Percentiles rank a stretch among this genome's conserved stretches.
Conservation (phyloP, 2,113 vertebrate genomes). For the Nyctereutes procyonoides region DNA sequence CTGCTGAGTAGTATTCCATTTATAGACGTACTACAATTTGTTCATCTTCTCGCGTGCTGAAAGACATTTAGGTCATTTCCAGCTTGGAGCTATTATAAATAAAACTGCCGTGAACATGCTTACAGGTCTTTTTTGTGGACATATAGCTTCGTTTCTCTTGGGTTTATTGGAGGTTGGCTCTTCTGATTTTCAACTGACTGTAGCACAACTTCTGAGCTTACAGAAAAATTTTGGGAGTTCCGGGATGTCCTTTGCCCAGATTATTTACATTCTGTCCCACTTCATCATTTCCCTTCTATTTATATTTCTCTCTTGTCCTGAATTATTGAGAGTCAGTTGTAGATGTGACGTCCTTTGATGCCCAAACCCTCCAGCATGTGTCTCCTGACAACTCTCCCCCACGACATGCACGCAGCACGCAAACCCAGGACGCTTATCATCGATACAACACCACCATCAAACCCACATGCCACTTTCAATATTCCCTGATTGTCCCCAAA, state of each 20-base stretch:
- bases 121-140: neutral
- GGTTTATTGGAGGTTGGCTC: neutral
- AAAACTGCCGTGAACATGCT: neutral
- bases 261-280: neutral
- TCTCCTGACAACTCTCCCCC: neutral
- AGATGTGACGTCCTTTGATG: neutral
- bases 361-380: neutral
- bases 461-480: fast-evolving
- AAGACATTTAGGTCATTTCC: neutral
- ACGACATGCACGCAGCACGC: neutral
- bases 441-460: too few species aligned
- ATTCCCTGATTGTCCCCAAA: neutral
- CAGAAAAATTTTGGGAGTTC: neutral
- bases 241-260: neutral
- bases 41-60: neutral
- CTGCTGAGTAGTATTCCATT: fast-evolving
- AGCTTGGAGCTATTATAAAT: neutral
- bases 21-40: neutral
- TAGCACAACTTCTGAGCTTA: neutral
- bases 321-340: neutral
- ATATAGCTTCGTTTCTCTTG: neutral
- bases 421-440: neutral
- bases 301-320: neutral
- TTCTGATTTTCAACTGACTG: neutral
- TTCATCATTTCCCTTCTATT: neutral